Percentiles rank a stretch among this genome's conserved stretches.
phyloP scores from a whole-genome alignment of 2,888 invertebrate genomes.

The Cantharis flavilabris region DNA sequence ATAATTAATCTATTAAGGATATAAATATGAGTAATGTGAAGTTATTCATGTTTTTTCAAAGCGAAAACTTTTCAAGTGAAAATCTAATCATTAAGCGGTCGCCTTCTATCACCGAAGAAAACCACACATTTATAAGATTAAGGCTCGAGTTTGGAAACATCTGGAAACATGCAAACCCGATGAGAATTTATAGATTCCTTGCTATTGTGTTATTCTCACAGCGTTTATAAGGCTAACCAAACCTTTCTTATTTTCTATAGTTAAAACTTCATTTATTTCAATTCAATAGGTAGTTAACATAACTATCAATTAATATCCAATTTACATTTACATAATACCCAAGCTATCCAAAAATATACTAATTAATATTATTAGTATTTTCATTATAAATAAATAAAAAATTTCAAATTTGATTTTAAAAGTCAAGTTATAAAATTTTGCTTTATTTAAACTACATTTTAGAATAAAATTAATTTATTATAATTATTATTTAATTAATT shows the following conservation, averaged over 20 bases:
- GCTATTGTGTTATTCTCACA: not conserved
- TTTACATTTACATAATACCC: too few species aligned
- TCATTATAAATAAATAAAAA: too few species aligned
- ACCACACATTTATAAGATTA: constrained; percentile 20
- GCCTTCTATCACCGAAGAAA: constrained; percentile 13
- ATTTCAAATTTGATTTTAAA: too few species aligned
- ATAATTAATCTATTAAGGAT: constrained; percentile 13
- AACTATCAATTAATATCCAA: too few species aligned
- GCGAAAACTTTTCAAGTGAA: constrained; percentile 6
- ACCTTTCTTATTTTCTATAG: constrained; percentile 2
- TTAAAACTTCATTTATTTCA: constrained; percentile 10
- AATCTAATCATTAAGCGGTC: constrained; percentile 21
- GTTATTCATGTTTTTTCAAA: constrained; percentile 3
- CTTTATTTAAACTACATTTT: too few species aligned
- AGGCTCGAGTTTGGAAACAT: constrained; percentile 9
- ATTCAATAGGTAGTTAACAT: not conserved
- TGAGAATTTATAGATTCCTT: constrained; percentile 13
- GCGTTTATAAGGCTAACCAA: constrained; percentile 2
- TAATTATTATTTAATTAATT: too few species aligned
- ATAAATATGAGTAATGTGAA: constrained; percentile 13
- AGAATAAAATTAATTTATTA: too few species aligned
- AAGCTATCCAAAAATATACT: too few species aligned
- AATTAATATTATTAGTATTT: too few species aligned
- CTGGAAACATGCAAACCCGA: constrained; percentile 14
- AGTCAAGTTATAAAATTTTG: too few species aligned